These are phyloP conservation scores for Limnephilus auricula DNA, from an alignment of 2,888 invertebrate species.

Conservation along the genomic window DNA sequence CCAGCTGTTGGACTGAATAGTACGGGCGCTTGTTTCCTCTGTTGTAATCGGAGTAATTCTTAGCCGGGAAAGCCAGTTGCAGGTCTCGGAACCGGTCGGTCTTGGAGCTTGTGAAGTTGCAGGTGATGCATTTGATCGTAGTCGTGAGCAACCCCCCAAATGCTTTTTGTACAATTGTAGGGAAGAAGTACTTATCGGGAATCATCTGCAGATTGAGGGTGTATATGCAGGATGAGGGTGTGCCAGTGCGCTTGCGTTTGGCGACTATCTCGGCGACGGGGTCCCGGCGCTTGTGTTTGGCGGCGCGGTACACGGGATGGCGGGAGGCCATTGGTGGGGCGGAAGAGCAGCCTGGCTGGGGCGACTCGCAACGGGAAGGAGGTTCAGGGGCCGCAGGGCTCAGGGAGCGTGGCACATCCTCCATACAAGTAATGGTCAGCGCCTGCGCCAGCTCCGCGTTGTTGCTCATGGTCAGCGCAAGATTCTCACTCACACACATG, in stretches of 20 bases:
- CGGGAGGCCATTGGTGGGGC: background rate
- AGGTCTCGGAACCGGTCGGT: conserved; percentile 89
- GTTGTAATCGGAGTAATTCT: background rate
- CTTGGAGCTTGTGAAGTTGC: conserved; percentile 84
- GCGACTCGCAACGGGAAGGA: background rate
- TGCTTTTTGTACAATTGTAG: conserved; percentile 78
- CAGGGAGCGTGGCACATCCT: background rate
- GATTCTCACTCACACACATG: background rate
- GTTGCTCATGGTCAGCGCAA: background rate
- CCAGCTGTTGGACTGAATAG: conserved; percentile 85
- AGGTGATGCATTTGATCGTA: conserved; percentile 85
- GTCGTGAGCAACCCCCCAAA: conserved; percentile 88
- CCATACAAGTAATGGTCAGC: background rate
- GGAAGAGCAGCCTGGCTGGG: background rate
- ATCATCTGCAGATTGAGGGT: conserved; percentile 32
- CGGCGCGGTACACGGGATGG: background rate
- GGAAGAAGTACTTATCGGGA: conserved; percentile 19
- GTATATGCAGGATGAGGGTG: conserved; percentile 33
- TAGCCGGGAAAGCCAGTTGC: conserved; percentile 85
- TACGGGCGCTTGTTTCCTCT: conserved; percentile 70
- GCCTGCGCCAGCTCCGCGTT: background rate
- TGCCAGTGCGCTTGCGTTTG: conserved; percentile 68
- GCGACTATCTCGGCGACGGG: conserved; percentile 66
- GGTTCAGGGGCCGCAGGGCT: background rate
- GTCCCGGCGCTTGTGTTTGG: background rate